Percentiles rank a stretch among this genome's conserved stretches.
Evolutionary conservation across 2,797 vertebrate species (phyloP).

Genomic region (Chlorospingus flavigularis): DNA sequence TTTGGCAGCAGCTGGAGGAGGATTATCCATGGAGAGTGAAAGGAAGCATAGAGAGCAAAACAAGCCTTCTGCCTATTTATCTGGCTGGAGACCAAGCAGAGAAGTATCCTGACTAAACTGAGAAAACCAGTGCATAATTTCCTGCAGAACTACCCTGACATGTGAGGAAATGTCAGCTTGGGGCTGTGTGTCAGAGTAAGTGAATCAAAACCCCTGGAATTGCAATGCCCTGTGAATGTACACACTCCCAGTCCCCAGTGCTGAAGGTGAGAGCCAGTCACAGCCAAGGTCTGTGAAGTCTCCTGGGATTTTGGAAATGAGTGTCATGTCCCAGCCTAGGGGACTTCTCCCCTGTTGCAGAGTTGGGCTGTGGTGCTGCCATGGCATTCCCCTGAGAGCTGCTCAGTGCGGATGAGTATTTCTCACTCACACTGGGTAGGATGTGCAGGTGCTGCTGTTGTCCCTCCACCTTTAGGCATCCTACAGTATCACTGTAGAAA

Average conservation of each 20-base stretch:
- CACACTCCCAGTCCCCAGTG: background rate
- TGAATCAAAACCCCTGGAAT: background rate
- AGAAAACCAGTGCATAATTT: background rate
- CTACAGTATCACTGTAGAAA: background rate
- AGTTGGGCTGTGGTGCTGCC: background rate
- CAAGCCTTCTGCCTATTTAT: background rate
- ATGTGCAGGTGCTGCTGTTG: background rate
- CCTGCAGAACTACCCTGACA: background rate
- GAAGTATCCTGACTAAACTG: background rate
- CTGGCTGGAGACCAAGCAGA: background rate
- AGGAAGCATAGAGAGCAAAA: background rate
- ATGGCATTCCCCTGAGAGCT: rapidly evolving
- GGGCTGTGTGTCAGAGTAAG: background rate
- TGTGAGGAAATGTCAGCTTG: background rate
- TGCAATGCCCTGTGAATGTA: background rate
- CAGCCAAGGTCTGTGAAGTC: background rate
- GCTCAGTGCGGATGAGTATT: background rate
- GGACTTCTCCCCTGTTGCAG: background rate
- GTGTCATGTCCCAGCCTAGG: background rate
- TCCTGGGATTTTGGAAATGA: background rate
- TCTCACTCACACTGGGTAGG: background rate
- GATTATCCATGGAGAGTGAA: background rate
- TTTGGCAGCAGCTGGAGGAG: background rate
- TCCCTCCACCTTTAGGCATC: background rate
- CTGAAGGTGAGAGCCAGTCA: background rate